phyloP scores from a whole-genome alignment of 2,113 vertebrate genomes.

The Oriolus oriolus region DNA sequence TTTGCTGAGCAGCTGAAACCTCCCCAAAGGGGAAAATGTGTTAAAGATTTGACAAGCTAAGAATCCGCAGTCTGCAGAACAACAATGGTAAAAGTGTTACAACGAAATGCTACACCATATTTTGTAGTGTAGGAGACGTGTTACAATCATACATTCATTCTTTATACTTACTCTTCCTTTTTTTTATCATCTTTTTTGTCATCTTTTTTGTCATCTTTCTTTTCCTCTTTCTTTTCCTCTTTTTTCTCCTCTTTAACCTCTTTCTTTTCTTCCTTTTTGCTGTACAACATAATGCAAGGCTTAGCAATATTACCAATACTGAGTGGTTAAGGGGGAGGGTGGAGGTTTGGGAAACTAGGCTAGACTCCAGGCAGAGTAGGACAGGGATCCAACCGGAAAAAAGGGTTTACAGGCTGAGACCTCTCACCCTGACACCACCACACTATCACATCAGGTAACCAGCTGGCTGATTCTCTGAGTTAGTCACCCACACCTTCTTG shows the following conservation, averaged over 20 bases:
- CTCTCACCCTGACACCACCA: not conserved
- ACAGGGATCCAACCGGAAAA: not conserved
- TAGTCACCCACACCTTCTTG: not conserved
- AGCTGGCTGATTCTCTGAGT: conserved; percentile 44
- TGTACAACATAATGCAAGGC: conserved; percentile 65
- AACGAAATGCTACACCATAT: not conserved
- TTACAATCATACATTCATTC: not conserved
- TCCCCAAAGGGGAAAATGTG: not conserved
- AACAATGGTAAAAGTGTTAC: not conserved
- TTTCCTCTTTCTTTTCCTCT: conserved; percentile 69
- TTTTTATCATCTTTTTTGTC: conserved; percentile 76
- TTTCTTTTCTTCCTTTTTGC: conserved; percentile 85
- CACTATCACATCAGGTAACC: not conserved
- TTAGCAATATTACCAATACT: not conserved
- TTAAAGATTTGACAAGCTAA: not conserved
- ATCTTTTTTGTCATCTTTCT: conserved; percentile 75
- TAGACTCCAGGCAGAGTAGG: not conserved
- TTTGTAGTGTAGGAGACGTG: not conserved
- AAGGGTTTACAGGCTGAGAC: not conserved
- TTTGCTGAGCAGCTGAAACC: not conserved
- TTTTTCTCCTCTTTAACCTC: conserved; percentile 77
- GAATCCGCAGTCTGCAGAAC: not conserved
- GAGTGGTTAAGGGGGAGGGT: not conserved
- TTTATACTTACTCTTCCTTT: conserved; percentile 72
- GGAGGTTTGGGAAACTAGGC: not conserved